These are phyloP conservation scores for Papilio protenor DNA, from an alignment of 2,888 invertebrate genomes.

Conservation along the genomic window DNA sequence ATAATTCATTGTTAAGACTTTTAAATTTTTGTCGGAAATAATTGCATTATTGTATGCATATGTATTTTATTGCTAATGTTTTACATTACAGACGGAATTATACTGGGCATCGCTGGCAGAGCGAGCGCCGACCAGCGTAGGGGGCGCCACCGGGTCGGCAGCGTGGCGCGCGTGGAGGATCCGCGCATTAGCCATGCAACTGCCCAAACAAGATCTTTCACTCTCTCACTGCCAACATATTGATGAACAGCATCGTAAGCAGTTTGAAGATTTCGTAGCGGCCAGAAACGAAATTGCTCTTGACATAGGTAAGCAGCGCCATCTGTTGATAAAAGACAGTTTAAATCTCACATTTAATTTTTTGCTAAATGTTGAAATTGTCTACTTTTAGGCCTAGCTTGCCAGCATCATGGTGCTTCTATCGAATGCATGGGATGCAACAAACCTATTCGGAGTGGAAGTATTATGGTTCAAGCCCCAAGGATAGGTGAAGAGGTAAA, in stretches of 20 bases:
- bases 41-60: not conserved
- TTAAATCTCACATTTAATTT: slow-evolving; percentile 1
- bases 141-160: slow-evolving; percentile 73
- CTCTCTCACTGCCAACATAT: slow-evolving; percentile 95
- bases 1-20: not conserved
- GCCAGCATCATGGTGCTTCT: slow-evolving; percentile 84
- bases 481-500: slow-evolving; percentile 88
- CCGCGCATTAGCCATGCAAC: slow-evolving; percentile 90
- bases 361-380: not conserved
- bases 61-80: not conserved
- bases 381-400: slow-evolving; percentile 80
- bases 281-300: slow-evolving; percentile 97
- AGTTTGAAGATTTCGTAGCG: slow-evolving; percentile 97
- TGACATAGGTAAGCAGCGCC: slow-evolving; percentile 90
- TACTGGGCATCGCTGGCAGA: slow-evolving; percentile 95
- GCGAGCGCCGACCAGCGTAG: slow-evolving; percentile 78
- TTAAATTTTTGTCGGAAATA: not conserved
- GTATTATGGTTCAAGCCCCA: slow-evolving; percentile 93
- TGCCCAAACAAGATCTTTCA: slow-evolving; percentile 97
- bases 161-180: slow-evolving; percentile 78
- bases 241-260: slow-evolving; percentile 89
- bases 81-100: slow-evolving; percentile 89
- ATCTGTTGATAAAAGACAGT: slow-evolving; percentile 57
- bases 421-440: slow-evolving; percentile 93
- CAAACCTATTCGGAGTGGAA: slow-evolving; percentile 90